phyloP scores from a whole-genome alignment of 2,113 vertebrate species.

The Paratilapia polleni region DNA sequence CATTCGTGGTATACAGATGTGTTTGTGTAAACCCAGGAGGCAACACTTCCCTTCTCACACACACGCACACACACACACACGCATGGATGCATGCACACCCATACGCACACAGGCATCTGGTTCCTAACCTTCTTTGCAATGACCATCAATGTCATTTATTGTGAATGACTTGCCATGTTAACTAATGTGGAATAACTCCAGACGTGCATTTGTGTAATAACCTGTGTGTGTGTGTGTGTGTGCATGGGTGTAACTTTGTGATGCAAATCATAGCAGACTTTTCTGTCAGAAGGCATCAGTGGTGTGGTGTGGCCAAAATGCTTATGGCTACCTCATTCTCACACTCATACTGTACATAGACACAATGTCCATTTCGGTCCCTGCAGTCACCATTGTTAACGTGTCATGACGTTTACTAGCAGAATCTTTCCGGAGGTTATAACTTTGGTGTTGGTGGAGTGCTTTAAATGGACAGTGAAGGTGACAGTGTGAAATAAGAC shows the following conservation, averaged over 20 bases:
- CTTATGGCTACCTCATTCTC: slow-evolving; percentile 27
- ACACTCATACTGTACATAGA: slow-evolving; percentile 14
- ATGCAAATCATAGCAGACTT: slow-evolving; percentile 55
- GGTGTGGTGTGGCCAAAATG: slow-evolving; percentile 15
- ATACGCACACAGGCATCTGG: background rate
- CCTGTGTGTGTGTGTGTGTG: background rate
- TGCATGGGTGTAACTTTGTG: slow-evolving; percentile 22
- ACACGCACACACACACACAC: background rate
- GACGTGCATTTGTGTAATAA: slow-evolving; percentile 27
- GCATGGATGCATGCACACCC: background rate
- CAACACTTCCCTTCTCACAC: background rate
- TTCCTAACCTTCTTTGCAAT: slow-evolving; percentile 8
- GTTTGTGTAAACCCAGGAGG: slow-evolving; percentile 3
- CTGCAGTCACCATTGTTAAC: slow-evolving; percentile 33
- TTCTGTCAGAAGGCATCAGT: slow-evolving; percentile 61
- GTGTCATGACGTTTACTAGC: slow-evolving; percentile 45
- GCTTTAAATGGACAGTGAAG: slow-evolving; percentile 50
- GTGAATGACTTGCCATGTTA: slow-evolving; percentile 18
- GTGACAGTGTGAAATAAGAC: slow-evolving; percentile 51
- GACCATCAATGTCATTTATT: slow-evolving; percentile 9
- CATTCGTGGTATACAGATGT: background rate
- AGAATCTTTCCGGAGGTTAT: slow-evolving; percentile 42
- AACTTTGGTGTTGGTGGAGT: slow-evolving; percentile 10
- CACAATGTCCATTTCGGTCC: slow-evolving; percentile 12
- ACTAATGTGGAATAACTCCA: slow-evolving; percentile 12